Evolutionary conservation across 2,797 vertebrate species (phyloP).

Genomic region (Mus spretus): DNA sequence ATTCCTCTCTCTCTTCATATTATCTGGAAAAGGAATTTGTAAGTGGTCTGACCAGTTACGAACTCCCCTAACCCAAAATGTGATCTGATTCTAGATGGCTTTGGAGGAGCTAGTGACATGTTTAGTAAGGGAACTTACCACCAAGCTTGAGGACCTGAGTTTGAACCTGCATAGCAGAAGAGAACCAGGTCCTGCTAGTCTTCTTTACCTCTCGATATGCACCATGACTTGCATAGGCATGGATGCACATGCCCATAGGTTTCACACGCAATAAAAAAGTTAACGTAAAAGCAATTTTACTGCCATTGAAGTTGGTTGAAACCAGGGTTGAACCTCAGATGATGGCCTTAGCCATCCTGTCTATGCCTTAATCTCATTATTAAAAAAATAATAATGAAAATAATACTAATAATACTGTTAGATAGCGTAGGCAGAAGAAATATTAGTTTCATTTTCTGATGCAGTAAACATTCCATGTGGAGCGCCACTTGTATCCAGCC

Average conservation of each 20-base stretch:
- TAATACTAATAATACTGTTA: background rate
- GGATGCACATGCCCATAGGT: too few species aligned
- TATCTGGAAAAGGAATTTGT: background rate
- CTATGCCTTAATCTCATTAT: background rate
- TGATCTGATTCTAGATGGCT: background rate
- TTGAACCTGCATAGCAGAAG: background rate
- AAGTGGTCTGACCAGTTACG: background rate
- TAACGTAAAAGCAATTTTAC: background rate
- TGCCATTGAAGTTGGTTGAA: background rate
- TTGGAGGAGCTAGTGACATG: background rate
- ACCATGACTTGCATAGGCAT: background rate
- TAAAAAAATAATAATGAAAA: background rate
- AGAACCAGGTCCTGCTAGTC: background rate
- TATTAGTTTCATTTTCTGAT: background rate
- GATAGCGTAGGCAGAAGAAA: background rate
- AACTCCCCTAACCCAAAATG: background rate
- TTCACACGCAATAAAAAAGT: background rate
- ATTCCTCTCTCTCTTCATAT: background rate
- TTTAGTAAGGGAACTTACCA: background rate
- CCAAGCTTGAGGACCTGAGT: background rate
- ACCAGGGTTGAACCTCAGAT: background rate
- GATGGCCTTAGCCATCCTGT: background rate
- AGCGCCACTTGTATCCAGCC: background rate
- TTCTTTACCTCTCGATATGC: background rate
- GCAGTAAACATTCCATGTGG: background rate